Conservation (phyloP, 2,888 invertebrate genomes). For the Drosophila robusta region DNA sequence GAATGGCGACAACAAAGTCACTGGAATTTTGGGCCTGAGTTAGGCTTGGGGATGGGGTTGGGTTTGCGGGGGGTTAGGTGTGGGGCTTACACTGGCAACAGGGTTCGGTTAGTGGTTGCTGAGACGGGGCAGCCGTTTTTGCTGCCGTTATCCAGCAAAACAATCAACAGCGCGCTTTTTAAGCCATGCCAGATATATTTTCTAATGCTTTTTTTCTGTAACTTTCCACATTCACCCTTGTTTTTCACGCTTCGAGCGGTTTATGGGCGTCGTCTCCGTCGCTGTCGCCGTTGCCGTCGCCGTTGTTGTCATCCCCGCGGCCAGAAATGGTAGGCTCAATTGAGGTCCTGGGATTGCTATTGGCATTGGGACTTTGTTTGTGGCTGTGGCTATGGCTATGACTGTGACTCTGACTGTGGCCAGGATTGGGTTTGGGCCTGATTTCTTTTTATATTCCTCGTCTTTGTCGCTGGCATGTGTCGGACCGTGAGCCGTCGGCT, state of each 20-base stretch:
- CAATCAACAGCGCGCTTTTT: constrained; percentile 80
- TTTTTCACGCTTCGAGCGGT: constrained; percentile 80
- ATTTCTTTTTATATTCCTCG: constrained; percentile 22
- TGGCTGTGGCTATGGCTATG: constrained; percentile 51
- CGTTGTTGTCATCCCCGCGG: constrained; percentile 49
- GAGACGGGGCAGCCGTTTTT: constrained; percentile 6
- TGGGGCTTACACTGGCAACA: constrained; percentile 47
- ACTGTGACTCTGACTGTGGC: constrained; percentile 41
- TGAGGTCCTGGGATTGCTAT: constrained; percentile 68
- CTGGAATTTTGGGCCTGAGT: constrained; percentile 38
- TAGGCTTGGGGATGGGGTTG: neutral
- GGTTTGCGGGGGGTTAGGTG: neutral
- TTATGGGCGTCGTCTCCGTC: constrained; percentile 59
- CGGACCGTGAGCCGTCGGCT: constrained; percentile 38
- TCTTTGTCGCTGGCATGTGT: constrained; percentile 61
- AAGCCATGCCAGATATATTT: constrained; percentile 78
- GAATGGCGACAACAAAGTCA: constrained; percentile 69
- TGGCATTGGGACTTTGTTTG: constrained; percentile 64
- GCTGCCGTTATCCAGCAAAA: constrained; percentile 77
- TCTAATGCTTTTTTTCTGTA: constrained; percentile 81
- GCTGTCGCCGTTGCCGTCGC: constrained; percentile 8
- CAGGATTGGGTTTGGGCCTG: constrained; percentile 39
- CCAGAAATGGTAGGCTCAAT: constrained; percentile 66
- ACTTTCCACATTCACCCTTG: constrained; percentile 81
- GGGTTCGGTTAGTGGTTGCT: constrained; percentile 43